These are phyloP conservation scores for Drosophila pandora DNA, from an alignment of 1,140 invertebrate species.

Conservation along the genomic window DNA sequence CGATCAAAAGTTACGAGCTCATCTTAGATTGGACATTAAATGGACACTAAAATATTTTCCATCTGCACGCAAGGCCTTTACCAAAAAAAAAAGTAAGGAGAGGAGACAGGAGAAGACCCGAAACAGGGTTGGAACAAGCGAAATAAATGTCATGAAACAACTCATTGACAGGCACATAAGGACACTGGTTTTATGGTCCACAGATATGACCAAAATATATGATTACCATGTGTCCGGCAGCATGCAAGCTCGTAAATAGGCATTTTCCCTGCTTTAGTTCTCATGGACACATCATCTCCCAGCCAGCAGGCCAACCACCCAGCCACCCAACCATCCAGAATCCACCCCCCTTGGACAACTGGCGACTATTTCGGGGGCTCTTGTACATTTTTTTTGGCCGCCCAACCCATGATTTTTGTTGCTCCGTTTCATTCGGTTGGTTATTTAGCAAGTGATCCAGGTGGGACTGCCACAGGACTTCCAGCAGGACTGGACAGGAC, in stretches of 20 bases:
- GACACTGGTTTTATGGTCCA: slow-evolving; percentile 83
- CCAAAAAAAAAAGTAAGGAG: not conserved
- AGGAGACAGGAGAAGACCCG: not conserved
- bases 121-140: slow-evolving; percentile 56
- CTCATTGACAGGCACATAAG: slow-evolving; percentile 84
- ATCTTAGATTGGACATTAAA: slow-evolving; percentile 84
- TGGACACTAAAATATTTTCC: slow-evolving; percentile 84
- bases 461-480: slow-evolving; percentile 59
- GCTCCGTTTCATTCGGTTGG: slow-evolving; percentile 40
- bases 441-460: slow-evolving; percentile 82
- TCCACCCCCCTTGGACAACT: slow-evolving; percentile 18
- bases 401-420: slow-evolving; percentile 49
- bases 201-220: slow-evolving; percentile 84
- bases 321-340: not conserved
- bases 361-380: slow-evolving; percentile 32
- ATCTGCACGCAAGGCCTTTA: slow-evolving; percentile 72
- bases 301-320: not conserved
- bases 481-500: slow-evolving; percentile 9
- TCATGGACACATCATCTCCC: slow-evolving; percentile 42
- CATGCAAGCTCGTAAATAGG: slow-evolving; percentile 83
- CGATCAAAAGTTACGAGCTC: slow-evolving; percentile 84
- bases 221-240: slow-evolving; percentile 83
- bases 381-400: slow-evolving; percentile 27
- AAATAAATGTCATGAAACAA: slow-evolving; percentile 83
- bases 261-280: slow-evolving; percentile 80